These are phyloP conservation scores for Agrotis segetum DNA, from an alignment of 2,888 invertebrate genomes.

Conservation along the genomic window DNA sequence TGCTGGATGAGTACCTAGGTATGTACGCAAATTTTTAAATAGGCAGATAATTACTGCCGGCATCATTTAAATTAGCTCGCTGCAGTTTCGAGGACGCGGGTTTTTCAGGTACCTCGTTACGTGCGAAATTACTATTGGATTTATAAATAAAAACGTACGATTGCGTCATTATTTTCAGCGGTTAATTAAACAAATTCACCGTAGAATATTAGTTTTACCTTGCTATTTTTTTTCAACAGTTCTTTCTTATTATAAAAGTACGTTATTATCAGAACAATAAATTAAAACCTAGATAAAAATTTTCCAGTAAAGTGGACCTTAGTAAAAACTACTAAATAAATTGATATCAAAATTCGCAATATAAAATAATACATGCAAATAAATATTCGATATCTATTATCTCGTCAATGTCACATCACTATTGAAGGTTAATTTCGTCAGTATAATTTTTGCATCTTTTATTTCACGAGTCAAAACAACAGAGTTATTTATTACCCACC, in stretches of 20 bases:
- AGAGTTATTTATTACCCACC: conserved; percentile 46
- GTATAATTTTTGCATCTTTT: conserved; percentile 17
- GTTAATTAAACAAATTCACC: conserved; percentile 17
- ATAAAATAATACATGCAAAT: neutral
- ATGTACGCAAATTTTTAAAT: neutral
- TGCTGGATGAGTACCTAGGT: neutral
- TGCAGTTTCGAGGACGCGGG: conserved; percentile 14
- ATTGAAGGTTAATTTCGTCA: conserved; percentile 44
- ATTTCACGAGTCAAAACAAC: conserved; percentile 28
- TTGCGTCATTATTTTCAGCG: conserved; percentile 19
- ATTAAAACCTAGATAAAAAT: too few relatives aligned
- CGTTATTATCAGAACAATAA: neutral
- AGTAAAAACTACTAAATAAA: neutral
- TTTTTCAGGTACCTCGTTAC: conserved; percentile 9
- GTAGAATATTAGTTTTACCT: neutral
- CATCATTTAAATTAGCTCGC: conserved; percentile 11
- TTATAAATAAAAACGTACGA: conserved; percentile 36
- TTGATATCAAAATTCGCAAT: neutral
- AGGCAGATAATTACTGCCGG: neutral
- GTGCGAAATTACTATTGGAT: conserved; percentile 15
- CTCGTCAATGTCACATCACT: conserved; percentile 50
- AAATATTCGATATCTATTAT: conserved; percentile 2
- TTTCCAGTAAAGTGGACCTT: neutral
- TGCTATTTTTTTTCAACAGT: neutral
- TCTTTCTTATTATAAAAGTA: neutral